Percentiles rank a stretch among this genome's conserved stretches.
Evolutionary conservation across 2,797 vertebrate genomes (phyloP).

Genomic region (Cirrhinus molitorella): DNA sequence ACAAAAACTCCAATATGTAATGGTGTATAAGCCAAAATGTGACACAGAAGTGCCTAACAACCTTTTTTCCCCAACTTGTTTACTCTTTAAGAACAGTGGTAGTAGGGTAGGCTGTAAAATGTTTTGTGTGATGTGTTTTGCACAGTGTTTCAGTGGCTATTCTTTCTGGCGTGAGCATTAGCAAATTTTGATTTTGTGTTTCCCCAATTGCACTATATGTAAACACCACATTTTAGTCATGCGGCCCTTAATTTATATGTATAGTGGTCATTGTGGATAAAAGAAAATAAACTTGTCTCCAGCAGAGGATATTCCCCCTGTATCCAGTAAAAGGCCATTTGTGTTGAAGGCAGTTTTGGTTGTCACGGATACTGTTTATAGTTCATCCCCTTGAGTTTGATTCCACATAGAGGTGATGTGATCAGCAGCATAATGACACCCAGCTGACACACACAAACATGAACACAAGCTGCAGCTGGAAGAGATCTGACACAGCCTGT

Average conservation of each 20-base stretch:
- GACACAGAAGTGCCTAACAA: too few relatives aligned
- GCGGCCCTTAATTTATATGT: conserved; percentile 16
- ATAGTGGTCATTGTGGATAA: conserved; percentile 18
- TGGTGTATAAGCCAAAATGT: too few relatives aligned
- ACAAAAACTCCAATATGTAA: too few relatives aligned
- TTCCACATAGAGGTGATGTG: conserved; percentile 47
- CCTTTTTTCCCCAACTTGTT: neutral
- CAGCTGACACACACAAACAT: conserved; percentile 38
- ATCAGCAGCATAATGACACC: conserved; percentile 47
- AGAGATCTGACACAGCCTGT: conserved; percentile 60
- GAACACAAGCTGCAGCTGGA: conserved; percentile 62
- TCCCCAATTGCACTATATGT: neutral
- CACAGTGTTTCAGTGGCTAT: neutral
- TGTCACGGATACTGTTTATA: conserved; percentile 40
- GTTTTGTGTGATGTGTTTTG: neutral
- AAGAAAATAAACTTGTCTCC: conserved; percentile 38
- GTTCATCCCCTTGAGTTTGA: conserved; percentile 46
- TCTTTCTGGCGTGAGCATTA: neutral
- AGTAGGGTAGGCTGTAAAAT: neutral
- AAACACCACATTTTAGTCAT: neutral
- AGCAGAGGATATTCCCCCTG: conserved; percentile 18
- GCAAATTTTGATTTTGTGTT: neutral
- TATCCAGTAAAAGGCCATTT: conserved; percentile 4
- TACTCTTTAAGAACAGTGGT: neutral
- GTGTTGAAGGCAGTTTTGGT: conserved; percentile 14